Base-by-base conservation (phyloP, 2,797 vertebrate genomes). In the Tympanoctomys barrerae region DNA sequence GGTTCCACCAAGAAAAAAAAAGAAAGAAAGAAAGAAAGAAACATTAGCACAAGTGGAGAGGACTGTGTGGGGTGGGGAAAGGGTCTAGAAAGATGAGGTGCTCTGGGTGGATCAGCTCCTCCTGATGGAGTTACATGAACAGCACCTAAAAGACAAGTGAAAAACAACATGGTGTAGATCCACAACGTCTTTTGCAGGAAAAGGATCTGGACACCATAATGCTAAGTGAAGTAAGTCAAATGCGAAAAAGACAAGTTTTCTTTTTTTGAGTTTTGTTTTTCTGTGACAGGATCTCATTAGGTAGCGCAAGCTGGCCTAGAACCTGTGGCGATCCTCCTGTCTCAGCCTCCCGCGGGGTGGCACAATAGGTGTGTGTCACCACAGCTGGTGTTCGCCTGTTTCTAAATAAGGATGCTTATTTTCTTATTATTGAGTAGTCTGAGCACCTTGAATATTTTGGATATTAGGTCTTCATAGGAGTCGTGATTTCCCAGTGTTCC, bases 11-110 rank as follows among this genome's bases (percentile, higher is more conserved):
- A 42, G 39, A 42, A 42, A 42, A 42, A 42, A 5, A 42, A 42
- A 42, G 42, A 42, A 42, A 42, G 42, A 42, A 42, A 42, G 42
- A 42, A 42, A 42, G 42, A 42, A 42, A 42, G 42, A 42, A 4
- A 42, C 11, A 39, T 31, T 78, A 9, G 8, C 39, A 21, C 5
- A n/a, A 33, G 28, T 9, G 77, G 5, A 78, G 46, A 18, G 14
- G 46, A 26, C 6, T 1, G 10, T 13, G 16, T 12, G 46, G 2
- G 42, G 2, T 21, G 1, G 7, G 7, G 39, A 12, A 42, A 26
- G 12, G 73, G 22, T 28, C 1, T 28, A 49, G 31, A 33, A 26
- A 33, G 18, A 54, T 5, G 10, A 54, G 77, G 33, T 18, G 75
- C 18, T 10, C 31, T 46, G 36, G 2, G 36, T 7, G 39, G 21